Evolutionary conservation across 2,888 invertebrate genomes (phyloP).

Genomic region (Ectobius pallidus): DNA sequence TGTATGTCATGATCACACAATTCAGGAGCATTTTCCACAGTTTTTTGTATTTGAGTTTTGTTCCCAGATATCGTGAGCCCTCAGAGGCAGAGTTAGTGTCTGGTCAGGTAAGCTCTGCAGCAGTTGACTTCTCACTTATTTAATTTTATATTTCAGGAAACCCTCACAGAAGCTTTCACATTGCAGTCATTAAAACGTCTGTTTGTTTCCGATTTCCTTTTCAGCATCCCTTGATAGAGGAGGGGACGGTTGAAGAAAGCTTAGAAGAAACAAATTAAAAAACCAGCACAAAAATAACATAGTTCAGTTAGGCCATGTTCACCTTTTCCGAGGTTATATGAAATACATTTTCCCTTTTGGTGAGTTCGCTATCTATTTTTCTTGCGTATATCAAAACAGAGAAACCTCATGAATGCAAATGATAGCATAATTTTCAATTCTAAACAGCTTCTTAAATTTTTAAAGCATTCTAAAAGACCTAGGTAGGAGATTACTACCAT

Average conservation of each 20-base stretch:
- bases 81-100: neutral
- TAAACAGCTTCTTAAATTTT: no score
- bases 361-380: neutral
- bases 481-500: no score
- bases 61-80: constrained; percentile 35
- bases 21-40: constrained; percentile 45
- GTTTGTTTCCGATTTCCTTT: constrained; percentile 41
- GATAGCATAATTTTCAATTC: no score
- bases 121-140: neutral
- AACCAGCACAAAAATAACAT: no score
- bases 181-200: constrained; percentile 35
- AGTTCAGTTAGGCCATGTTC: neutral
- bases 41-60: constrained; percentile 31
- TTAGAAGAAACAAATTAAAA: no score
- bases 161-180: neutral
- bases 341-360: neutral
- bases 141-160: constrained; percentile 8
- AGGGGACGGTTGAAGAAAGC: constrained; percentile 16
- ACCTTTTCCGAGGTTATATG: neutral
- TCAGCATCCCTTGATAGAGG: constrained; percentile 34
- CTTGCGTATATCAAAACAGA: neutral
- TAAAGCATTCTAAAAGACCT: no score
- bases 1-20: neutral
- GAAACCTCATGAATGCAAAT: no score
- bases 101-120: constrained; percentile 25